Percentiles rank a stretch among this genome's conserved stretches.
phyloP scores from a whole-genome alignment of 2,888 invertebrate species.

The Polydesmus complanatus region DNA sequence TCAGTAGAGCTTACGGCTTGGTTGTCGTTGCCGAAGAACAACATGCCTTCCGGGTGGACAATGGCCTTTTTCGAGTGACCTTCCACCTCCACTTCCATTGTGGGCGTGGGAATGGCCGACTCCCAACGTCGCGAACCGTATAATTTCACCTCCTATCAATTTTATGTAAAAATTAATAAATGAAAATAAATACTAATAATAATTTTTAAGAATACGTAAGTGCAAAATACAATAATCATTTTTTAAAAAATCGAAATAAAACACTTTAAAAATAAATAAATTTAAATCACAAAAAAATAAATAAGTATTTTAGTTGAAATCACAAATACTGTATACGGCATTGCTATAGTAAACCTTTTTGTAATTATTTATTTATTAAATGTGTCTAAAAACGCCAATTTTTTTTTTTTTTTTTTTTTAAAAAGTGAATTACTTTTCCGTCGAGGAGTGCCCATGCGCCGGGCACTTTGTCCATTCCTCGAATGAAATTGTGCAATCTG shows the following conservation, averaged over 20 bases:
- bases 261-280: no score
- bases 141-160: constrained; percentile 46
- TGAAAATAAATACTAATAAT: no score
- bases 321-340: no score
- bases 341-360: no score
- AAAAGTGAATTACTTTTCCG: constrained; percentile 36
- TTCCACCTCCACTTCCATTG: constrained; percentile 43
- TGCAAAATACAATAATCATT: neutral
- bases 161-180: neutral
- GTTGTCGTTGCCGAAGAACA: constrained; percentile 69
- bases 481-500: constrained; percentile 80
- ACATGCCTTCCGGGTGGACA: constrained; percentile 61
- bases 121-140: constrained; percentile 67
- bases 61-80: constrained; percentile 48
- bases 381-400: no score
- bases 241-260: no score
- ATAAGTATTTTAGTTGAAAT: no score
- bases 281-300: no score
- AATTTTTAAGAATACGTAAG: neutral
- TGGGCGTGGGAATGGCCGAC: constrained; percentile 38
- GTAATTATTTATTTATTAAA: no score
- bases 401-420: no score
- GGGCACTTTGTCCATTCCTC: constrained; percentile 86
- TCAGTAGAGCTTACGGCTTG: constrained; percentile 42
- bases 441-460: constrained; percentile 62